Conservation (phyloP, 2,113 vertebrate genomes). For the Cottus gobio region DNA sequence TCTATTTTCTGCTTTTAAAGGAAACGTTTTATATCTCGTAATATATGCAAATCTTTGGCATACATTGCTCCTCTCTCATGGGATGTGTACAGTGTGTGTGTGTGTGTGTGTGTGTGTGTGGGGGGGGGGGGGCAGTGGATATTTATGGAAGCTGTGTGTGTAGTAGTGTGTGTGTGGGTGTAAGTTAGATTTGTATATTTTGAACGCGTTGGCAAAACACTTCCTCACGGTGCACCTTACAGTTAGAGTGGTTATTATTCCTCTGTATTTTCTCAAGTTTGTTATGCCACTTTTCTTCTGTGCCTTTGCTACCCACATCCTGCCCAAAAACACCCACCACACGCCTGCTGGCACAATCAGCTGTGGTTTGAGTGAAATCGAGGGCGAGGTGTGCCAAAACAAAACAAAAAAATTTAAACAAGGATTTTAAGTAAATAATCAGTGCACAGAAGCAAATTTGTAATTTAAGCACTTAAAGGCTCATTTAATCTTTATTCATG, state of each 20-base stretch:
- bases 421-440: constrained; percentile 24
- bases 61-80: constrained; percentile 33
- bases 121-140: constrained; percentile 47
- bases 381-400: constrained; percentile 13
- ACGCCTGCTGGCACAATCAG: constrained; percentile 63
- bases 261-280: constrained; percentile 69
- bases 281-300: constrained; percentile 62
- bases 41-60: constrained; percentile 36
- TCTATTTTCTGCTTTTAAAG: constrained; percentile 56
- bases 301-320: constrained; percentile 80
- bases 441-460: neutral
- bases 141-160: constrained; percentile 62
- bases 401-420: no score
- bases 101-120: constrained; percentile 43
- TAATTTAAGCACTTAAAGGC: neutral
- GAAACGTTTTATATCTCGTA: constrained; percentile 32
- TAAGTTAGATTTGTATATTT: constrained; percentile 54
- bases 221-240: constrained; percentile 56
- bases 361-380: constrained; percentile 42
- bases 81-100: constrained; percentile 35
- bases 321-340: constrained; percentile 72
- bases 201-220: constrained; percentile 61
- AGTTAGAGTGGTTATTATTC: constrained; percentile 76
- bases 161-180: constrained; percentile 26
- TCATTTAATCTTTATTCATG: neutral